Evolutionary conservation across 2,113 vertebrate species (phyloP).

Genomic region (Odocoileus hemionus): DNA sequence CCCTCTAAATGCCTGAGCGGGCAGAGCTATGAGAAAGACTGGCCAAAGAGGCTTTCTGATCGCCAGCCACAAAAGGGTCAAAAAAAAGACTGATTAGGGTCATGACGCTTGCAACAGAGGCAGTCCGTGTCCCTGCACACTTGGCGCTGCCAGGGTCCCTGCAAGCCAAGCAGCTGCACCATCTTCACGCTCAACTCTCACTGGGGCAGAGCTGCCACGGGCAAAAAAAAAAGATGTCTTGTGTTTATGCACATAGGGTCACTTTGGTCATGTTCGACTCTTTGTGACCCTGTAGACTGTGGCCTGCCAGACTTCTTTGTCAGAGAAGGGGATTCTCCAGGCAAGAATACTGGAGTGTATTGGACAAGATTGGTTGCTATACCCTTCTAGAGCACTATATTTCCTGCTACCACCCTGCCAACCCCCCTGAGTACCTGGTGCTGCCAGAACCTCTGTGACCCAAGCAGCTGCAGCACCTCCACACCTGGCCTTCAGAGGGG

Average conservation of each 20-base stretch:
- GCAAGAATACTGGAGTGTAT: neutral
- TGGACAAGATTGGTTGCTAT: neutral
- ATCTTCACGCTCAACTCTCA: neutral
- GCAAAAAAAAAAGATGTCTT: neutral
- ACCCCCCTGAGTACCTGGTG: neutral
- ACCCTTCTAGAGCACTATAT: neutral
- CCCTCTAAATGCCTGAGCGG: neutral
- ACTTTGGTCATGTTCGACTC: neutral
- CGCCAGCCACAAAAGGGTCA: neutral
- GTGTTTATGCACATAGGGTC: neutral
- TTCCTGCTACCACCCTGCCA: neutral
- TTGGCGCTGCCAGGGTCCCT: neutral
- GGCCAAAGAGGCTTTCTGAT: neutral
- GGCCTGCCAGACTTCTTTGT: neutral
- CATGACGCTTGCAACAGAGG: accelerated
- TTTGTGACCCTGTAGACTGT: neutral
- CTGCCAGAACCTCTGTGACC: neutral
- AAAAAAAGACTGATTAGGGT: neutral
- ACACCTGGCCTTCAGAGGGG: accelerated
- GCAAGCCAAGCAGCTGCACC: neutral
- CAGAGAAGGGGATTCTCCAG: neutral
- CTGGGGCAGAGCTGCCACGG: neutral
- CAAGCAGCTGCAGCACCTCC: neutral
- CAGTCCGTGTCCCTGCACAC: neutral
- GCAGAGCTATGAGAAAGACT: neutral